Conservation (phyloP, 2,113 vertebrate genomes). For the Uria lomvia region DNA sequence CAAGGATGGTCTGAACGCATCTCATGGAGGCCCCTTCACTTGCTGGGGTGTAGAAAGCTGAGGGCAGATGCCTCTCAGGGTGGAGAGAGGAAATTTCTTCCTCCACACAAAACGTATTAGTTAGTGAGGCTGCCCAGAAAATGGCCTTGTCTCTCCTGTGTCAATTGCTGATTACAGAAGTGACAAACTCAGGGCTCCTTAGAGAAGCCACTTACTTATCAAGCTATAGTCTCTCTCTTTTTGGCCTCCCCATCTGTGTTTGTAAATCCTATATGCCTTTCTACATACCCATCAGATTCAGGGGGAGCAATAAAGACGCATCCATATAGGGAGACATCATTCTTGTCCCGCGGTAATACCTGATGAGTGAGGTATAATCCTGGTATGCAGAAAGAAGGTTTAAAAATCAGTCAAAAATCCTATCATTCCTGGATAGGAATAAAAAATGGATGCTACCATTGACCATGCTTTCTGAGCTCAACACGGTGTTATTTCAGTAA, state of each 20-base stretch:
- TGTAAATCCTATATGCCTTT: background rate
- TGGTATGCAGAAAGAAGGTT: background rate
- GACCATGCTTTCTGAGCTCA: background rate
- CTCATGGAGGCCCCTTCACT: background rate
- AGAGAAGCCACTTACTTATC: background rate
- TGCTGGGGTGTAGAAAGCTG: background rate
- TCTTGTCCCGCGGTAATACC: background rate
- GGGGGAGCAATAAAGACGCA: background rate
- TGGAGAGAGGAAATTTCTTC: background rate
- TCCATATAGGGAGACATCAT: background rate
- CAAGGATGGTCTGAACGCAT: fast-evolving
- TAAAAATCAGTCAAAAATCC: background rate
- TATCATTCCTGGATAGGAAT: background rate
- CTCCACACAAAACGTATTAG: background rate
- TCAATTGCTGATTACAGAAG: background rate
- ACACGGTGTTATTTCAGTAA: background rate
- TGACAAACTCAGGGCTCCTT: background rate
- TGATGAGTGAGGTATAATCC: background rate
- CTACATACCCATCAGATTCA: background rate
- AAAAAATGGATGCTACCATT: background rate
- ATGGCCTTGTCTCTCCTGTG: background rate
- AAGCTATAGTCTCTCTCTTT: background rate
- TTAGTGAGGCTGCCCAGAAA: background rate
- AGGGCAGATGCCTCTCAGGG: background rate
- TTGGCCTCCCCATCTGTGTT: background rate